These are phyloP conservation scores for Apocrypta bakeri DNA, from an alignment of 1,140 invertebrate species.

Conservation along the genomic window DNA sequence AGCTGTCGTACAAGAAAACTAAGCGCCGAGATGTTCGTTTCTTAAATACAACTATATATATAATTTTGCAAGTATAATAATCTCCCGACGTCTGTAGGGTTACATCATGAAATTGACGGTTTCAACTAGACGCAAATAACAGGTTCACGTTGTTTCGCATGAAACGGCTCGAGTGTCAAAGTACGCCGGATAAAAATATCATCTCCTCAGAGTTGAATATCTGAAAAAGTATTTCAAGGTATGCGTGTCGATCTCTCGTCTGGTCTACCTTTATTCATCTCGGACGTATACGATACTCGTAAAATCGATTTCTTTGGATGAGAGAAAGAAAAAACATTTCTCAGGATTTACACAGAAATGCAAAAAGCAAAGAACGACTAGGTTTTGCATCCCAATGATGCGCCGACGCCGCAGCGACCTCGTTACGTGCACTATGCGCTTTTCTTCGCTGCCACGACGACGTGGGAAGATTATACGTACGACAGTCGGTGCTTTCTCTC, in stretches of 20 bases:
- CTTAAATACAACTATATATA: not conserved
- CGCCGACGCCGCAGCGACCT: not conserved
- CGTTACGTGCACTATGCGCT: slow-evolving; percentile 4
- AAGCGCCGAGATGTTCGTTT: not conserved
- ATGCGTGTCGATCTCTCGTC: too few relatives aligned
- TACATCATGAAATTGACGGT: slow-evolving; percentile 8
- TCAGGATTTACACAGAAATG: too few relatives aligned
- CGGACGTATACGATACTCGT: too few relatives aligned
- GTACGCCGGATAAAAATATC: too few relatives aligned
- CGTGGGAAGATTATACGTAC: not conserved
- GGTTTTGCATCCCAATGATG: not conserved
- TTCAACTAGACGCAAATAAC: not conserved
- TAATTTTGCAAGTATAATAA: slow-evolving; percentile 28
- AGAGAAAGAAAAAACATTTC: too few relatives aligned
- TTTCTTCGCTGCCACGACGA: not conserved
- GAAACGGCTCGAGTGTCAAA: too few relatives aligned
- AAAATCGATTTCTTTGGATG: too few relatives aligned
- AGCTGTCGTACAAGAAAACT: not conserved
- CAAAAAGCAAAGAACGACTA: not conserved
- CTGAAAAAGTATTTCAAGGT: too few relatives aligned
- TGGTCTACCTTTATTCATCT: too few relatives aligned
- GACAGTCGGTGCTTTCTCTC: not conserved
- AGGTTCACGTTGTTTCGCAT: not conserved
- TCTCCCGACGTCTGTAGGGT: not conserved
- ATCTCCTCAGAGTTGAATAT: too few relatives aligned